Percentiles rank a stretch among this genome's conserved stretches.
Evolutionary conservation across 1,140 invertebrate genomes (phyloP).

Genomic region (Nylanderia fulva): DNA sequence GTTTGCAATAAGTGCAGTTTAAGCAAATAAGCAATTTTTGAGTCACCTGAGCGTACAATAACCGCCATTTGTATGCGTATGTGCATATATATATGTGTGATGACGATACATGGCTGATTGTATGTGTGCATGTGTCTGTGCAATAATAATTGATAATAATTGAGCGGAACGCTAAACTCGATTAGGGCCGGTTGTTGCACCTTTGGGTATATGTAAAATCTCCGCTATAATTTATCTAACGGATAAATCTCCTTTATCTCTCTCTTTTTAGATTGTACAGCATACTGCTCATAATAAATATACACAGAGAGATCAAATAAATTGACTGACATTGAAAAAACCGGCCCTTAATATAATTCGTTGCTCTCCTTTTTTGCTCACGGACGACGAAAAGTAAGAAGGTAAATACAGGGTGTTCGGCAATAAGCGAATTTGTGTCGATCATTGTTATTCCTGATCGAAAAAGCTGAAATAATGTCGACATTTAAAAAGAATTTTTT

Average conservation of each 20-base stretch:
- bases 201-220: background rate
- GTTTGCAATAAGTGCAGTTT: slow-evolving; percentile 71
- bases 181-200: slow-evolving; percentile 56
- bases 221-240: slow-evolving; percentile 18
- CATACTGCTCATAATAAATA: background rate
- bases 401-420: slow-evolving; percentile 2
- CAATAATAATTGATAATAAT: slow-evolving; percentile 38
- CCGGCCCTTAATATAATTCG: slow-evolving; percentile 33
- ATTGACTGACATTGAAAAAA: slow-evolving; percentile 35
- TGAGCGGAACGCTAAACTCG: slow-evolving; percentile 50
- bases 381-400: background rate
- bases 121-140: background rate
- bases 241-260: background rate
- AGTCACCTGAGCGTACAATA: slow-evolving; percentile 43
- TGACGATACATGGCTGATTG: background rate
- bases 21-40: slow-evolving; percentile 32
- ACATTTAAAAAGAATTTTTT: too few species aligned
- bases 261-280: slow-evolving; percentile 5
- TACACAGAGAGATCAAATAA: background rate
- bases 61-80: slow-evolving; percentile 27
- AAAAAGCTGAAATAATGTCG: background rate
- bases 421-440: background rate
- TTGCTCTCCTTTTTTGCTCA: slow-evolving; percentile 22
- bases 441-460: background rate
- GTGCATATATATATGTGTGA: background rate